Evolutionary conservation across 2,797 vertebrate species (phyloP), one percentile per base, ranked within the genome.

Genomic region (Benthosema pterotum): DNA sequence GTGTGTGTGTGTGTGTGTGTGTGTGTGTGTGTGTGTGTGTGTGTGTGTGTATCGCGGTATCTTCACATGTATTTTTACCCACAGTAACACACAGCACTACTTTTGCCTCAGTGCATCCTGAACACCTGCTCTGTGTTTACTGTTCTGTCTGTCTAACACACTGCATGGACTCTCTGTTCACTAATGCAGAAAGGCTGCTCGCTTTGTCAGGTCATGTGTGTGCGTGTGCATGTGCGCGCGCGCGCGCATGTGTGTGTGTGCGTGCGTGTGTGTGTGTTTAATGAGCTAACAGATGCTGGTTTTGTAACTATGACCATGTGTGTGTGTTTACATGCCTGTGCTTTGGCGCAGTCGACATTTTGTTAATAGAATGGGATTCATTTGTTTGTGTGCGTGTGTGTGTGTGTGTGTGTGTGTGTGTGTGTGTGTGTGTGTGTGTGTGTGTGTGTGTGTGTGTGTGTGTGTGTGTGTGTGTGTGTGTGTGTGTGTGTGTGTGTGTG

Each of bases 121-220:
- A 46, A 56, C 82, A 82, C 75, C 80, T 85, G 80, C 63, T 74
- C 19, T 82, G 55, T 84, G 72, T 86, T 83, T 82, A 67, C 64
- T 69, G 54, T 66, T 67, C 67, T 69, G 60, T 67, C 63, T 75
- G 28, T 74, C 65, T 45, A 69, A 73, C 56, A 46, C 69, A 63
- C 74, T 61, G 52, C 60, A 60, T 62, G 69, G 42, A 5, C 49
- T 78, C 62, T 60, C 5, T 56, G 22, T 74, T 79, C 58, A 63
- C 50, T 71, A 63, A 9, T 65, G 52, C 52, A 16, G 70, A 9
- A 38, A 38, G 32, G 32, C 32, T 38, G 9, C 32, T 38, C 11
- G 9, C 32, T 38, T 9, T 38, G 32, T 38, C 7, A 38, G 32
- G 32, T 38, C 32, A 38, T 38, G 32, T 8, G 32, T 38, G 0